phyloP scores from a whole-genome alignment of 2,888 invertebrate genomes.

The Drosophila aldrichi region DNA sequence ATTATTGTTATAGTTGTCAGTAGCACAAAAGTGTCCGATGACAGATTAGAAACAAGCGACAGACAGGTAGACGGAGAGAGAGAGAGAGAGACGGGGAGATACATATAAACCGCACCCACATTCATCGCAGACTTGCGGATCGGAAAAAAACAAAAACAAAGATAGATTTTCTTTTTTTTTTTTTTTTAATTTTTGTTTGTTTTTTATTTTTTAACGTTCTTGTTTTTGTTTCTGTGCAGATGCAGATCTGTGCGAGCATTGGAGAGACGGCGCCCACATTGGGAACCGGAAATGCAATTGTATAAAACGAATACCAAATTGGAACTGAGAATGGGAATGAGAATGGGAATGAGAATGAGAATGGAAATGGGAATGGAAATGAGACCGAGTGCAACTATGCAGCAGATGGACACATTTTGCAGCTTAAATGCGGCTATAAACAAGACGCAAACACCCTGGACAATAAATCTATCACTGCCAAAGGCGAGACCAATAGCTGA shows the following conservation, averaged over 20 bases:
- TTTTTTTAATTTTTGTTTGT: slow-evolving; percentile 10
- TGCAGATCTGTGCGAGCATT: slow-evolving; percentile 21
- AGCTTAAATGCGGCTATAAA: slow-evolving; percentile 2
- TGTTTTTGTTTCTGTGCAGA: slow-evolving; percentile 24
- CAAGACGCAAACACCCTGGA: slow-evolving; percentile 3
- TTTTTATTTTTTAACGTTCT: neutral
- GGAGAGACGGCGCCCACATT: slow-evolving; percentile 70
- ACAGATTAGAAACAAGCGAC: slow-evolving; percentile 65
- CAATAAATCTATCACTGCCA: neutral
- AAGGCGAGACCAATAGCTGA: neutral
- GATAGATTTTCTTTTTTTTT: neutral
- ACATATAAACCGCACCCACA: slow-evolving; percentile 30
- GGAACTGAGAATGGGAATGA: slow-evolving; percentile 47
- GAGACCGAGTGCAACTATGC: neutral
- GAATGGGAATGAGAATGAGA: slow-evolving; percentile 23
- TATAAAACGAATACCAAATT: slow-evolving; percentile 58
- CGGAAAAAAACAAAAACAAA: slow-evolving; percentile 1
- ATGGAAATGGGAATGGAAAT: slow-evolving; percentile 26
- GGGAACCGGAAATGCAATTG: slow-evolving; percentile 78
- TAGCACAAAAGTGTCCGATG: slow-evolving; percentile 66
- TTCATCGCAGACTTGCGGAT: slow-evolving; percentile 45
- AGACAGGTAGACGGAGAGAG: neutral
- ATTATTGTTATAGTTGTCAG: slow-evolving; percentile 20
- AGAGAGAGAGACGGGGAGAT: neutral
- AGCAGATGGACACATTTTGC: slow-evolving; percentile 68